Base-by-base conservation (phyloP, 2,888 invertebrate species). In the Pristionchus mayeri region DNA sequence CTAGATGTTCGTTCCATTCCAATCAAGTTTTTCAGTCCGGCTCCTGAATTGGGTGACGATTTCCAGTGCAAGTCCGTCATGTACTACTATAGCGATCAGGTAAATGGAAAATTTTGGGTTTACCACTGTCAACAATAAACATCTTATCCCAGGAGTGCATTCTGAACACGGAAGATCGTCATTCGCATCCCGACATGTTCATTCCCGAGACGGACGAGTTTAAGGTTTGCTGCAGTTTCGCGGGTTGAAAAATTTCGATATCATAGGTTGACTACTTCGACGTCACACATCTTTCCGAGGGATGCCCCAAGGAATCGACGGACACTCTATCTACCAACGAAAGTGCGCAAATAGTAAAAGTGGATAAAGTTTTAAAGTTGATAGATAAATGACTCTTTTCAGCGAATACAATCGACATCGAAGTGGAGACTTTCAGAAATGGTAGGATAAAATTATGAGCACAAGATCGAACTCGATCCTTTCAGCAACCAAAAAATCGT, bases 71-170 rank as follows among this genome's bases (percentile, higher is more conserved):
- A 91, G 86, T 93, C 93, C n/a, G 93, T 90, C 71, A 93, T 93
- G 93, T 93, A 93, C 88, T 93, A 93, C 88, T 93, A 93, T 90
- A 92, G 92, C 86, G 92, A 93, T 84, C 90, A 90, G 85, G 54
- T 54, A 52, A n/a, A 4, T 30, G 34, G 21, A 40, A 44, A 6
- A 30, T 16, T 13, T 52, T 30, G 30, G 24, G 18, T 30, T 0
- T 16, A 18, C 21, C 79, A 54, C 7, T 16, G 21, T n/a, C n/a
- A n/a, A n/a, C n/a, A n/a, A n/a, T n/a, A n/a, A n/a, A n/a, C n/a
- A n/a, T n/a, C n/a, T 54, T 6, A 7, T 21, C 16, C 52, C 89
- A 91, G 84, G 93, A 93, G 86, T 93, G 93, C 87, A 93, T 93
- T 86, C 86, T 93, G 71, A 93, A 93, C 86, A 90, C 92, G n/a